These are phyloP conservation scores for Musca vetustissima DNA, from an alignment of 1,140 invertebrate genomes.

Conservation along the genomic window DNA sequence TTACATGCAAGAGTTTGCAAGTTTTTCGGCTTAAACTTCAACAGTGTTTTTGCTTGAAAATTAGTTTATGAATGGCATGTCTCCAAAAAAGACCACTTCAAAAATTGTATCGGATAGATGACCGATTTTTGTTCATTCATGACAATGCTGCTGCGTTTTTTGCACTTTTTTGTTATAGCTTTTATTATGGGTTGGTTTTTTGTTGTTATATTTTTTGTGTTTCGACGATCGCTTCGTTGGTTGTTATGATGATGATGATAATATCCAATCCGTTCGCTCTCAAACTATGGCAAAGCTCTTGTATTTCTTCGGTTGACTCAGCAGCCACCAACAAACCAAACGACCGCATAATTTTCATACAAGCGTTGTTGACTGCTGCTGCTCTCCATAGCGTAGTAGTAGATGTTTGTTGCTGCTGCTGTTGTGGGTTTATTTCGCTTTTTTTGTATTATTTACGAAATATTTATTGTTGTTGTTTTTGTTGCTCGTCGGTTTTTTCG, in stretches of 20 bases:
- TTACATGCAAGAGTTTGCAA: no score
- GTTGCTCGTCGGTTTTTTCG: slow-evolving; percentile 21
- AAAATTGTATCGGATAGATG: background rate
- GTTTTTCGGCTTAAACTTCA: background rate
- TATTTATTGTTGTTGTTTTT: slow-evolving; percentile 19
- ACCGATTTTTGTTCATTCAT: background rate
- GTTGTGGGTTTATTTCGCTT: background rate
- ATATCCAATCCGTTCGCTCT: no score
- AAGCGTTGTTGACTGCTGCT: background rate
- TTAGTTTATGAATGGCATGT: background rate
- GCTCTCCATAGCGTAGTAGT: background rate
- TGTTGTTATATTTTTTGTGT: no score
- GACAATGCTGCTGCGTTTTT: background rate
- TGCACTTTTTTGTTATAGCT: background rate
- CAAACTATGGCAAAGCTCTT: no score
- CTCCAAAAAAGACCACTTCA: background rate
- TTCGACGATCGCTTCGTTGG: no score
- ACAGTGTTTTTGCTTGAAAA: background rate
- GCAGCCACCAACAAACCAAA: background rate
- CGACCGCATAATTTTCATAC: background rate
- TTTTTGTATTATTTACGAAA: background rate
- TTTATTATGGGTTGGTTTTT: background rate
- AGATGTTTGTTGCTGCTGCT: background rate
- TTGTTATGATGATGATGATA: no score
- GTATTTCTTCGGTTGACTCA: background rate